Conservation (phyloP, 2,113 vertebrate species). For the Struthio camelus region DNA sequence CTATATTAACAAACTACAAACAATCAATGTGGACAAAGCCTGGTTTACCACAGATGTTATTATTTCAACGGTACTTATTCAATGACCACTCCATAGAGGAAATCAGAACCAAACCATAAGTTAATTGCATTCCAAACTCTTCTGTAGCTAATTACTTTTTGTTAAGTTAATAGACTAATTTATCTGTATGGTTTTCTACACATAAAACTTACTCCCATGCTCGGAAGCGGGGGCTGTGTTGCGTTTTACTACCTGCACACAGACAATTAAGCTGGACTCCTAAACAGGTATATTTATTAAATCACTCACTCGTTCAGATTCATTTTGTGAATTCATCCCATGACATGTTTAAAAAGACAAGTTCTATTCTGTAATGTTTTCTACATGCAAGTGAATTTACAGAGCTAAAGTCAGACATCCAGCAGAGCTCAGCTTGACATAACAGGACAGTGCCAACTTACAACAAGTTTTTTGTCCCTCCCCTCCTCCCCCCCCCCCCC, state of each 20-base stretch:
- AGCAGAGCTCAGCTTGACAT: neutral
- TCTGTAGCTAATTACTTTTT: neutral
- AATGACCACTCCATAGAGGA: neutral
- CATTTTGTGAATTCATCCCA: too few relatives aligned
- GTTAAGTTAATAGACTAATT: neutral
- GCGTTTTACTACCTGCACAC: neutral
- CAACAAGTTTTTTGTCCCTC: neutral
- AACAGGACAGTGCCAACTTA: neutral
- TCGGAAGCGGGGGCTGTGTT: neutral
- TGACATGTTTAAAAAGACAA: neutral
- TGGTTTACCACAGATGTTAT: neutral
- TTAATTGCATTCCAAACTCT: neutral
- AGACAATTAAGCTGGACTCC: neutral
- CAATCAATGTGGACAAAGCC: neutral
- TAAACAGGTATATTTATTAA: neutral
- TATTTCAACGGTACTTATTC: neutral
- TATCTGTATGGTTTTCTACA: neutral
- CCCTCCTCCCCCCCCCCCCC: fast-evolving
- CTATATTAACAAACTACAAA: neutral
- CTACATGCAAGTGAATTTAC: neutral
- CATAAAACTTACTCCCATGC: neutral
- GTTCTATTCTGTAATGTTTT: neutral
- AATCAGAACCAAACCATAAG: neutral
- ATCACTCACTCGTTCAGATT: neutral
- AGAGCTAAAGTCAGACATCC: neutral